These are phyloP conservation scores for Hydra vulgaris DNA, from an alignment of 30 jellyfish, hydroid and myxozoan species.

Conservation along the genomic window DNA sequence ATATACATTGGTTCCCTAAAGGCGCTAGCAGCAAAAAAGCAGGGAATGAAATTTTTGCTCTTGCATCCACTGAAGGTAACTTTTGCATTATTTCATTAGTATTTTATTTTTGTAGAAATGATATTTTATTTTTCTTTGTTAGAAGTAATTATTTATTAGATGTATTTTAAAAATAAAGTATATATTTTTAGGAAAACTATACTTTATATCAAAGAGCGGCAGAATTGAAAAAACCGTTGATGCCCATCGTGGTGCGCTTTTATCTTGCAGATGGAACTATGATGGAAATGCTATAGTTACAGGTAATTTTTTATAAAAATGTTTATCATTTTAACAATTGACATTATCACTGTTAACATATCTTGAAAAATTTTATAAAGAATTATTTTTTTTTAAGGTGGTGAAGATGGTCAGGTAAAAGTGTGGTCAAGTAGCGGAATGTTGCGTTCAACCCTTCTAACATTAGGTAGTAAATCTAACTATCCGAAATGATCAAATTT, in stretches of 20 bases:
- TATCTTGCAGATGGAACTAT: slow-evolving; percentile 86
- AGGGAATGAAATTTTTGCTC: slow-evolving; percentile 71
- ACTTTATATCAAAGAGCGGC: slow-evolving; percentile 72
- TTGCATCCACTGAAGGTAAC: slow-evolving; percentile 76
- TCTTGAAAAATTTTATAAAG: too few relatives aligned
- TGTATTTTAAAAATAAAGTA: too few relatives aligned
- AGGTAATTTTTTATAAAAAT: slow-evolving; percentile 23
- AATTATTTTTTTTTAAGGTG: too few relatives aligned
- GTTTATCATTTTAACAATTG: background rate
- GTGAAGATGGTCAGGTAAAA: slow-evolving; percentile 98
- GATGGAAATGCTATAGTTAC: slow-evolving; percentile 92
- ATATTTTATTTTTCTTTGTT: too few relatives aligned
- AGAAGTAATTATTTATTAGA: too few relatives aligned
- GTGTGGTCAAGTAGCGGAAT: slow-evolving; percentile 99
- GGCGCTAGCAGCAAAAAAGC: slow-evolving; percentile 70
- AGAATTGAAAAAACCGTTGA: slow-evolving; percentile 85
- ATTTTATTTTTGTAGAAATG: too few relatives aligned
- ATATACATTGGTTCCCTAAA: slow-evolving; percentile 81
- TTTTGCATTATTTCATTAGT: too few relatives aligned
- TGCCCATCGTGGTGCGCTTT: slow-evolving; percentile 92
- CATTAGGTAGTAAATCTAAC: slow-evolving; percentile 36
- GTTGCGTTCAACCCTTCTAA: slow-evolving; percentile 86
- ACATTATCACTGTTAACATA: background rate
- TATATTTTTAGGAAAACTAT: slow-evolving; percentile 43
- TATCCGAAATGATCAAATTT: background rate